Evolutionary conservation across 2,113 vertebrate species (phyloP), one percentile per base, ranked within the genome.

Genomic region (Perca flavescens): DNA sequence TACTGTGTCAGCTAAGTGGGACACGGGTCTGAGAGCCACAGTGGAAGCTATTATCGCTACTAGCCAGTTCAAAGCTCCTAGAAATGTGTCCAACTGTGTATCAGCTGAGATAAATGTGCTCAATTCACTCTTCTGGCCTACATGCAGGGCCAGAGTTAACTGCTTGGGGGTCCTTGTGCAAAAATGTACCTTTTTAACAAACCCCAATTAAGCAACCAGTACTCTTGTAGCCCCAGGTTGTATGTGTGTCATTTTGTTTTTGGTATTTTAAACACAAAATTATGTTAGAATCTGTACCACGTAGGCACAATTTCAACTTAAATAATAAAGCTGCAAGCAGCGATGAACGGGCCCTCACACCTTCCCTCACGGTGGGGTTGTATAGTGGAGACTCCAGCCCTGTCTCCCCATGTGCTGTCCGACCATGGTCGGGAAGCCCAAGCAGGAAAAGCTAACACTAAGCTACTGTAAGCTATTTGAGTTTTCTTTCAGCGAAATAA

Each of bases 1-100:
- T 52, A 57, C 31, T 62, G 25, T 66, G 61, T 80, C 52, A 54
- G 34, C 61, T 62, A 57, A 62, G 49, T 50, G 52, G 73, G 61
- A 85, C 78, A 28, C 46, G 22, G 43, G 40, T 80, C 61, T 57
- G 60, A 47, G 43, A 72, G 49, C 50, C 0, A 54, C 58, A 63
- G 34, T 46, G 16, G 47, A 69, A 47, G 16, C 43, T 28, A 50
- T 19, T 34, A 62, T 71, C 0, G 6, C 34, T 28, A 6, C 36
- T 16, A 50, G 34, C 21, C 31, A 2, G 28, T 31, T 46, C n/a
- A n/a, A 10, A 25, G 14, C 40, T 66, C 54, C 3, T 2, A 49
- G 16, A 58, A 31, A 34, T 68, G n/a, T n/a, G n/a, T 63, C 57
- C n/a, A 63, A 14, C 67, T 63, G 34, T 56, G 17, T 28, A 56